Evolutionary conservation across 2,113 vertebrate species (phyloP).

Genomic region (Pseudorectes ferrugineus): DNA sequence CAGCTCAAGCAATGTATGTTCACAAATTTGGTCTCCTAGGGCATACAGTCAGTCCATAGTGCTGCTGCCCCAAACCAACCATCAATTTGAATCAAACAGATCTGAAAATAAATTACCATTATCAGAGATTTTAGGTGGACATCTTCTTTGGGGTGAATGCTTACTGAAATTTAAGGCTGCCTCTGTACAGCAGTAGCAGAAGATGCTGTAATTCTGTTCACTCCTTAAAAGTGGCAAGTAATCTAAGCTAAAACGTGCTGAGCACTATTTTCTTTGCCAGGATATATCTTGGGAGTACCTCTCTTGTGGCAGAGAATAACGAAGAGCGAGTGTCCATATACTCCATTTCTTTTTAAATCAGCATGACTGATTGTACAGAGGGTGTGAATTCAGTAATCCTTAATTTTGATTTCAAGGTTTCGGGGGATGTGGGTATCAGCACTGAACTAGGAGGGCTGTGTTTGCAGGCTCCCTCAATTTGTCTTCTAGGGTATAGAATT

Average conservation of each 20-base stretch:
- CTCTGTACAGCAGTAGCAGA: background rate
- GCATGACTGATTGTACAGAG: background rate
- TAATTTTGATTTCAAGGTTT: background rate
- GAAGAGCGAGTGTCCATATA: background rate
- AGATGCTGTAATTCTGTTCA: background rate
- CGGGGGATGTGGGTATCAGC: background rate
- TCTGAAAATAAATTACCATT: background rate
- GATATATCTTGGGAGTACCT: background rate
- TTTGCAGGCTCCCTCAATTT: background rate
- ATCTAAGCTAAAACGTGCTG: background rate
- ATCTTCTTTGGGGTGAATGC: background rate
- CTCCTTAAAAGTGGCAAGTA: background rate
- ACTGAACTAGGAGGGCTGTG: background rate
- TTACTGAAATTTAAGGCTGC: background rate
- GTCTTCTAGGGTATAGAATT: background rate
- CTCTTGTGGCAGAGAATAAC: background rate
- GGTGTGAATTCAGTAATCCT: background rate
- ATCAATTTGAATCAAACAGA: background rate
- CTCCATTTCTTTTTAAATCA: background rate
- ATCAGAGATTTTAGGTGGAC: background rate
- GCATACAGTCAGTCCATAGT: background rate
- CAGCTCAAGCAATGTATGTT: background rate
- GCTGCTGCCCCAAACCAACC: background rate
- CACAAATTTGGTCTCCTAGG: background rate
- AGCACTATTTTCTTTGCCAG: background rate